These are phyloP conservation scores for Heliconius hermathena DNA, from an alignment of 1,140 invertebrate species.

Conservation along the genomic window DNA sequence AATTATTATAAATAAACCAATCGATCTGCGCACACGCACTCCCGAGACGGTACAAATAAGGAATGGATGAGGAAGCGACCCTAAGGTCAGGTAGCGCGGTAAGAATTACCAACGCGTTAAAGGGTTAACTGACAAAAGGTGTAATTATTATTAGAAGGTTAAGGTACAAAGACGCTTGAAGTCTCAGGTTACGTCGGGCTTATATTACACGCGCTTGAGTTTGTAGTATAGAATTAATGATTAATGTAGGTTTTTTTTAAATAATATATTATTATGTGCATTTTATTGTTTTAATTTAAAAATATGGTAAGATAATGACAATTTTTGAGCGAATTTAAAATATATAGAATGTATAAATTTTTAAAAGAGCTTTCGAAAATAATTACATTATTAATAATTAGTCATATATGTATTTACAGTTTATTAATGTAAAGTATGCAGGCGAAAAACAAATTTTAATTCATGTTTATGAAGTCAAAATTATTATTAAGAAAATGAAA, in stretches of 20 bases:
- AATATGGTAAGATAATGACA: too few species aligned
- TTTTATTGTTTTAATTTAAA: neutral
- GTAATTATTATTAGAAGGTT: slow-evolving; percentile 76
- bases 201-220: slow-evolving; percentile 43
- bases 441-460: too few species aligned
- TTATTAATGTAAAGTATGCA: too few species aligned
- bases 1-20: slow-evolving; percentile 36
- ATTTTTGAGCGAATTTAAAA: too few species aligned
- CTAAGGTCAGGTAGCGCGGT: slow-evolving; percentile 73
- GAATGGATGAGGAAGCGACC: slow-evolving; percentile 73
- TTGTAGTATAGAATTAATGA: neutral
- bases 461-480: too few species aligned
- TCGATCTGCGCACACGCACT: slow-evolving; percentile 72
- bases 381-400: too few species aligned
- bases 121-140: slow-evolving; percentile 77
- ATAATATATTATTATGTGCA: neutral
- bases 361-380: too few species aligned
- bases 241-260: neutral
- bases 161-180: slow-evolving; percentile 60
- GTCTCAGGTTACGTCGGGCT: slow-evolving; percentile 59
- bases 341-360: too few species aligned
- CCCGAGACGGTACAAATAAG: slow-evolving; percentile 60
- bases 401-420: too few species aligned
- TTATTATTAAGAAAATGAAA: too few species aligned
- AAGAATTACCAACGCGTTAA: slow-evolving; percentile 72